phyloP scores from a whole-genome alignment of 2,797 vertebrate species.

The Cygnus olor region DNA sequence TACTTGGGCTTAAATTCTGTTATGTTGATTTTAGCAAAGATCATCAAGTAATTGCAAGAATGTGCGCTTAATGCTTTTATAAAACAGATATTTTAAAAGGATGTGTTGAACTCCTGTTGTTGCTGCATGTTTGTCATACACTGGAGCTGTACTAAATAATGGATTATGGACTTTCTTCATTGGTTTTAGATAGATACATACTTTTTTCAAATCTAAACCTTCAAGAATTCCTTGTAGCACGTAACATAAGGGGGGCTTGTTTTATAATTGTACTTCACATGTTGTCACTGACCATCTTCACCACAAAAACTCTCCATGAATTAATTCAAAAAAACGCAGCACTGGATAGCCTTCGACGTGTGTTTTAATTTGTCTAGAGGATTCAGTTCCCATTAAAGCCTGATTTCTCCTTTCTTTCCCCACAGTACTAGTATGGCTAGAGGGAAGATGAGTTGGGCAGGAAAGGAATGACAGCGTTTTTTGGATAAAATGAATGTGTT shows the following conservation, averaged over 20 bases:
- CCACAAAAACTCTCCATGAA: background rate
- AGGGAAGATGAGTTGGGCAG: background rate
- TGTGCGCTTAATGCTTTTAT: constrained; percentile 39
- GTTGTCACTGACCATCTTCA: background rate
- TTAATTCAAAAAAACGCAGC: background rate
- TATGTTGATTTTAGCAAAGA: constrained; percentile 59
- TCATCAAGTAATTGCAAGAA: constrained; percentile 34
- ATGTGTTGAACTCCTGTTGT: background rate
- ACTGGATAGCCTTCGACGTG: background rate
- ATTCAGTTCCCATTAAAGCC: background rate
- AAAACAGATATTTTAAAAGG: constrained; percentile 2
- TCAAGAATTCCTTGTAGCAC: background rate
- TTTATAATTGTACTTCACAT: background rate
- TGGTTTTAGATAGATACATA: background rate
- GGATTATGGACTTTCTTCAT: background rate
- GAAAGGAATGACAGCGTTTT: background rate
- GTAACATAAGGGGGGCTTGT: background rate
- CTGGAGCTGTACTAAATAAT: background rate
- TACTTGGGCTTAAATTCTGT: constrained; percentile 50
- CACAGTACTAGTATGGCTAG: background rate
- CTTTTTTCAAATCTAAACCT: background rate
- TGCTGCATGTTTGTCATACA: background rate
- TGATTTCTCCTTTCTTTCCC: background rate
- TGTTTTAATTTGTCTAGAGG: background rate
- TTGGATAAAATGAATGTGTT: background rate